phyloP scores from a whole-genome alignment of 2,797 vertebrate species.

The Characodon lateralis region DNA sequence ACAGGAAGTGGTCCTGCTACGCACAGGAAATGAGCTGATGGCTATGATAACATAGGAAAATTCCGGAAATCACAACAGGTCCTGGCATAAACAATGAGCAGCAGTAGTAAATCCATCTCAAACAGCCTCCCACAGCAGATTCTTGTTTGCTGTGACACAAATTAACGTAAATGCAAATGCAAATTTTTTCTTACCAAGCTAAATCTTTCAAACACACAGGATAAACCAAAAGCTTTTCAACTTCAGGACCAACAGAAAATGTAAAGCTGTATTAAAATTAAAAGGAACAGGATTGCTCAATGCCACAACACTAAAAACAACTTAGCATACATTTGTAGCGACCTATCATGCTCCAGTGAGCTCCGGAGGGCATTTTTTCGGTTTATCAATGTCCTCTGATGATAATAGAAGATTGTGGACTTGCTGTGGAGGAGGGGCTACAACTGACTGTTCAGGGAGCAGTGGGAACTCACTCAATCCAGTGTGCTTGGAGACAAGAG shows the following conservation, averaged over 20 bases:
- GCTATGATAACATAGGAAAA: slow-evolving; percentile 51
- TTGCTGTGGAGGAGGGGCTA: background rate
- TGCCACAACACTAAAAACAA: background rate
- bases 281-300: background rate
- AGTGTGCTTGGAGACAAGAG: background rate
- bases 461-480: background rate
- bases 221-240: background rate
- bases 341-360: background rate
- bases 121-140: background rate
- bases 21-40: slow-evolving; percentile 63
- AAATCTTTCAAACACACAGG: background rate
- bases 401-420: background rate
- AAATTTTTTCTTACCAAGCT: background rate
- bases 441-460: background rate
- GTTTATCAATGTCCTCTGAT: background rate
- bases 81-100: background rate
- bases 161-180: slow-evolving; percentile 14
- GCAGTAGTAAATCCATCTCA: background rate
- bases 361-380: background rate
- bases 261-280: background rate
- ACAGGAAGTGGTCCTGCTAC: slow-evolving; percentile 58
- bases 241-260: background rate
- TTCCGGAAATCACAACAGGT: slow-evolving; percentile 60
- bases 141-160: background rate
- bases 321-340: background rate